A percentile compares a stretch with the other conserved stretches of the same genome.
Evolutionary conservation across 2,888 invertebrate genomes (phyloP).

Genomic region (Agrochola macilenta): DNA sequence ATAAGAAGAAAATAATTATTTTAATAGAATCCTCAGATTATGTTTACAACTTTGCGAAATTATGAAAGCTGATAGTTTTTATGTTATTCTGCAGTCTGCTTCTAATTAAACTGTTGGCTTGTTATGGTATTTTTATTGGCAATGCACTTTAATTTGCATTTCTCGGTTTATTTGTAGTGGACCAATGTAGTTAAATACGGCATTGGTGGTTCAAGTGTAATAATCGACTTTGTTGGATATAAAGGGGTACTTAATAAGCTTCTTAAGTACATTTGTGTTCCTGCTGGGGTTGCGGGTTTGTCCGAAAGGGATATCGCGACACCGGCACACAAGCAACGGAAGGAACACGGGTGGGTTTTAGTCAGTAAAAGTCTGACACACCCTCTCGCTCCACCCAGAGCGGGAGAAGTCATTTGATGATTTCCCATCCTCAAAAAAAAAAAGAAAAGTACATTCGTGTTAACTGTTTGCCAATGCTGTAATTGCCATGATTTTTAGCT

Average conservation of each 20-base stretch:
- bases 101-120: slow-evolving; percentile 33
- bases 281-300: no score
- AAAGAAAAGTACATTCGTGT: not conserved
- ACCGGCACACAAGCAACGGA: no score
- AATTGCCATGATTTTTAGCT: not conserved
- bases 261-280: not conserved
- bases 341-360: no score
- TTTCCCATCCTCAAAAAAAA: no score
- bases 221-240: not conserved
- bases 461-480: not conserved
- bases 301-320: no score
- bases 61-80: slow-evolving; percentile 10
- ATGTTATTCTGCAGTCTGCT: slow-evolving; percentile 14
- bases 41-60: slow-evolving; percentile 21
- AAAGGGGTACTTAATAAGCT: not conserved
- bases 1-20: not conserved
- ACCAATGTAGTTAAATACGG: not conserved
- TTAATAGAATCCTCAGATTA: slow-evolving; percentile 3
- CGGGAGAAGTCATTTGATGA: no score
- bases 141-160: not conserved
- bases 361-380: no score
- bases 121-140: slow-evolving; percentile 15
- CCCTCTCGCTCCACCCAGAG: no score
- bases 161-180: slow-evolving; percentile 2
- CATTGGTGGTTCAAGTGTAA: not conserved